Evolutionary conservation across 30 jellyfish, hydroid and myxozoan genomes (phyloP), one percentile per base, ranked within the genome.

Genomic region (Clytia hemisphaerica): DNA sequence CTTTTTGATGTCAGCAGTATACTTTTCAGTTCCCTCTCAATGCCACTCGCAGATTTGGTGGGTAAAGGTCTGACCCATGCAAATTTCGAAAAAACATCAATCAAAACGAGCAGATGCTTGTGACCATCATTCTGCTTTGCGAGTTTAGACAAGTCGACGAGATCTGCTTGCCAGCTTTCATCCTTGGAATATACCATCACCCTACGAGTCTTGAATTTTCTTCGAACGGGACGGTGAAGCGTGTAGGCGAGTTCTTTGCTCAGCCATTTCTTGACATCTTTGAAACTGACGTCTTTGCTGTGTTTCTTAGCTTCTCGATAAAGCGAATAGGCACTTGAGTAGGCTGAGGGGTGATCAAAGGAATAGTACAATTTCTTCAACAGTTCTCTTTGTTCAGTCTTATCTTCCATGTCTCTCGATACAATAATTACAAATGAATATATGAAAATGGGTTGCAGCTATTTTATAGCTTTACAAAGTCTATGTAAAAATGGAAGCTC

Each of bases 51-150:
- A 28, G 76, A 67, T 53, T 67, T 78, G 18, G 57, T 59, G 4
- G 68, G 50, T 40, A 78, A 55, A 22, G 93, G 93, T 44, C 37
- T 64, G 34, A 78, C 42, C 93, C 93, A 78, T 18, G 63, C 79
- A 51, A 67, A 67, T 61, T 78, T 78, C 53, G 88, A 67, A 27
- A 69, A 58, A 12, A 68, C 80, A 69, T 78, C 93, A 48, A 78
- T 78, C 34, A 45, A 54, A 58, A 78, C 42, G 21, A 78, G 31
- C 18, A 78, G 78, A 61, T 50, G 69, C 44, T 78, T 78, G 71
- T 40, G 44, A 29, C 93, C 93, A 22, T 66, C 31, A 64, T 75
- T 75, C 58, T 28, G 22, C 46, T 45, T 38, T 4, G 85, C n/a
- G 27, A 61, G 36, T 42, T 38, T 37, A 18, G 36, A 4, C 57